phyloP scores from a whole-genome alignment of 2,888 invertebrate genomes.

The Tigriopus californicus region DNA sequence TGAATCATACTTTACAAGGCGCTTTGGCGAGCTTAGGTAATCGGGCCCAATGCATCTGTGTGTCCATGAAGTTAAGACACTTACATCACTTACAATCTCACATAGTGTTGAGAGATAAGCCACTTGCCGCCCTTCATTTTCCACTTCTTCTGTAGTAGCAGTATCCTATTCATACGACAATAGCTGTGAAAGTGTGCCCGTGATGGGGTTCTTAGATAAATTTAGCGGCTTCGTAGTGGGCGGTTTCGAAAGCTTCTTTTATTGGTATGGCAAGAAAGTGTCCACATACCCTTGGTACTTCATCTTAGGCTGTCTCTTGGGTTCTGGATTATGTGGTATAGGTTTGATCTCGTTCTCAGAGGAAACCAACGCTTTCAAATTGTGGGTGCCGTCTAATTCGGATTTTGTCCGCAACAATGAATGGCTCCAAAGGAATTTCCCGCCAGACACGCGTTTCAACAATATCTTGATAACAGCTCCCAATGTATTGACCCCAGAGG shows the following conservation, averaged over 20 bases:
- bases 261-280: constrained; percentile 18
- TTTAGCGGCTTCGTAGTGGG: neutral
- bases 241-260: constrained; percentile 5
- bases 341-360: constrained; percentile 18
- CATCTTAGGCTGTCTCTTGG: constrained; percentile 16
- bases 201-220: neutral
- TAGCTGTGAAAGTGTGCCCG: too few relatives aligned
- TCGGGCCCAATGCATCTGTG: too few relatives aligned
- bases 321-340: constrained; percentile 17
- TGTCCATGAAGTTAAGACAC: too few relatives aligned
- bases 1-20: too few relatives aligned
- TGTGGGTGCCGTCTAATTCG: constrained; percentile 55
- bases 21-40: too few relatives aligned
- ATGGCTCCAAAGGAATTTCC: constrained; percentile 47
- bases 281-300: constrained; percentile 17
- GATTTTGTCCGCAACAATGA: constrained; percentile 47
- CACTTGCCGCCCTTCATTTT: too few relatives aligned
- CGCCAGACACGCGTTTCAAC: constrained; percentile 43
- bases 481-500: neutral
- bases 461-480: constrained; percentile 35
- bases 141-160: too few relatives aligned
- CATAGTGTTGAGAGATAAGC: too few relatives aligned
- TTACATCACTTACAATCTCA: too few relatives aligned
- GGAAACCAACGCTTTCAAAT: constrained; percentile 26
- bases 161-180: too few relatives aligned